Evolutionary conservation across 2,888 invertebrate genomes (phyloP).

Genomic region (Hydropsyche betteni): DNA sequence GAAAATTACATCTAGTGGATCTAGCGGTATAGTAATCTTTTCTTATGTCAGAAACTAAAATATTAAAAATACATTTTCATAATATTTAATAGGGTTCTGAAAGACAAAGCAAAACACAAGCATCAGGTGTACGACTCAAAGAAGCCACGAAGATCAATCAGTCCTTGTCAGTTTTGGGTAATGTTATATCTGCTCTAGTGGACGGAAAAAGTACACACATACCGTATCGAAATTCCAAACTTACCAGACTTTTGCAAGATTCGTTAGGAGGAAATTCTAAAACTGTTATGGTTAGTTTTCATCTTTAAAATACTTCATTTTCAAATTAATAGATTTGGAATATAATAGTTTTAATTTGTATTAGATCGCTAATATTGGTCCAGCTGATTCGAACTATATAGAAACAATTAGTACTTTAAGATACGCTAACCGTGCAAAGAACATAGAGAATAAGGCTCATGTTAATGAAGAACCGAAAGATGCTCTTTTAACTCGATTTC

Average conservation of each 20-base stretch:
- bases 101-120: conserved; percentile 95
- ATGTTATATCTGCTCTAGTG: conserved; percentile 97
- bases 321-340: not conserved
- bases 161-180: conserved; percentile 95
- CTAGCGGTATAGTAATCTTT: conserved; percentile 76
- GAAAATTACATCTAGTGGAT: conserved; percentile 97
- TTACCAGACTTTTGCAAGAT: conserved; percentile 94
- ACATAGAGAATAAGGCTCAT: conserved; percentile 94
- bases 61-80: not conserved
- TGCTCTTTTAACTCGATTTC: conserved; percentile 93
- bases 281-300: conserved; percentile 81
- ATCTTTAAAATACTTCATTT: conserved; percentile 31
- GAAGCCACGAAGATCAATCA: conserved; percentile 99
- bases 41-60: conserved; percentile 6
- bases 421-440: conserved; percentile 97
- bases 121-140: conserved; percentile 89
- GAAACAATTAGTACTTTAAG: conserved; percentile 96
- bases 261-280: conserved; percentile 97
- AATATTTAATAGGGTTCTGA: conserved; percentile 83
- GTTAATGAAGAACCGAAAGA: conserved; percentile 98
- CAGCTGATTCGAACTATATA: conserved; percentile 95
- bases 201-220: conserved; percentile 98
- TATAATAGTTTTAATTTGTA: conserved; percentile 39
- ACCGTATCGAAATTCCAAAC: conserved; percentile 97
- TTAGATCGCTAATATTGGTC: conserved; percentile 96